Evolutionary conservation across 2,113 vertebrate species (phyloP), one percentile per base, ranked within the genome.

Genomic region (Ranitomeya variabilis): DNA sequence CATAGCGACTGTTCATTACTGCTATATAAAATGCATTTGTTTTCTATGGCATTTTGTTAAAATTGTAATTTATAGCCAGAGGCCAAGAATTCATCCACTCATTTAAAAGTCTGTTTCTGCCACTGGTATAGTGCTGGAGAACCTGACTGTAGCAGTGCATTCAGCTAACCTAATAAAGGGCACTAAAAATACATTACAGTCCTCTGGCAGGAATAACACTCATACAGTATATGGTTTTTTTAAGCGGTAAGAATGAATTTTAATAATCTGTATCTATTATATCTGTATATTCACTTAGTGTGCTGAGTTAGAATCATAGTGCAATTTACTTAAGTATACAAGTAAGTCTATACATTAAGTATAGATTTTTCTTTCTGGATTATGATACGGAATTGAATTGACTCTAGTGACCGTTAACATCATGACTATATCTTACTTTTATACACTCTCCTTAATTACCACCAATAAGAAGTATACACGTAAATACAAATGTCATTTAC

Each of bases 1-100:
- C 66, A 57, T 7, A 3, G n/a, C 12, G 10, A 9, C 54, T 80
- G 54, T 59, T 57, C 55, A 9, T 16, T 59, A 23, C 23, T 80
- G 78, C 55, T 59, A 59, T 80, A 26, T 59, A 37, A 80, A 59
- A 80, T 80, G 5, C n/a, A 80, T 59, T 80, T 59, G 54, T 79
- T 57, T 79, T 55, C 21, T 59, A 16, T 8, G 15, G 54, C 23
- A 31, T 15, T 59, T 26, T 80, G 54, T 80, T 80, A 80, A 26
- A 31, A 57, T 79, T 57, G 19, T 55, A 57, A 59, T 59, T 59
- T n/a, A 59, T 60, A 59, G 78, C 55, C 55, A 60, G 55, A 31
- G 54, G 55, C 54, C 78, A 80, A 26, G 14, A 80, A 59, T 26
- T 80, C 55, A 80, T 80, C 5, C 78, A 80, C 7, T 80, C 55